Evolutionary conservation across 92 coral and sea anemone genomes (phyloP).

Genomic region (Micromussa lordhowensis): DNA sequence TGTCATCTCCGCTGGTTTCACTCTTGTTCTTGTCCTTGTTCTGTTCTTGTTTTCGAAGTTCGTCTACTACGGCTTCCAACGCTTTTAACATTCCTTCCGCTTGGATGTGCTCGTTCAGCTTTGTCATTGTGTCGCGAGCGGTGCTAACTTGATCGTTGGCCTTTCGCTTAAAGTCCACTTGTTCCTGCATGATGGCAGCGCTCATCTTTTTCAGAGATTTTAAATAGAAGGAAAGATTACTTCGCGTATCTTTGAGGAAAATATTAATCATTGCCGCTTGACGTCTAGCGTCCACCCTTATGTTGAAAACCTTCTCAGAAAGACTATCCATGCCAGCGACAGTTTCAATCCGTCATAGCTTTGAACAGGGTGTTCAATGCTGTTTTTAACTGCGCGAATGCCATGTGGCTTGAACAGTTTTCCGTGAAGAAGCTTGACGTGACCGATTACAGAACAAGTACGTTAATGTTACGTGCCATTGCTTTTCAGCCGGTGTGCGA

Average conservation of each 20-base stretch:
- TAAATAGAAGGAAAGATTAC: background rate
- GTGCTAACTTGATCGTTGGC: background rate
- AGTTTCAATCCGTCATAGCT: background rate
- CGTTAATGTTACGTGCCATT: too few species aligned
- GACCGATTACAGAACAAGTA: too few species aligned
- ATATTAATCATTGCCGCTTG: background rate
- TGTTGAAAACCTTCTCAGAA: background rate
- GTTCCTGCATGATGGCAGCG: background rate
- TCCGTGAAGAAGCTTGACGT: background rate
- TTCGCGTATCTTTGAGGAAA: background rate
- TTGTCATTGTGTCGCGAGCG: background rate
- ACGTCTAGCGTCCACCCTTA: background rate
- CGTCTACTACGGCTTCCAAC: background rate
- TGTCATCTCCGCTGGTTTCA: background rate
- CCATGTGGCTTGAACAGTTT: background rate
- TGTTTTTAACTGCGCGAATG: background rate
- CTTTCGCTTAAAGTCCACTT: background rate
- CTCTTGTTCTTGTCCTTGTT: background rate
- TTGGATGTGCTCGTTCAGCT: background rate
- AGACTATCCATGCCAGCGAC: slow-evolving; percentile 13
- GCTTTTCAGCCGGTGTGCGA: too few species aligned
- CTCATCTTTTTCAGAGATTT: background rate
- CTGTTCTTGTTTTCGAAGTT: background rate
- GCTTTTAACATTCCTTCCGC: background rate
- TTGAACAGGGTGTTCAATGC: background rate